Conservation (phyloP, 2,113 vertebrate genomes). For the Panurus biarmicus region DNA sequence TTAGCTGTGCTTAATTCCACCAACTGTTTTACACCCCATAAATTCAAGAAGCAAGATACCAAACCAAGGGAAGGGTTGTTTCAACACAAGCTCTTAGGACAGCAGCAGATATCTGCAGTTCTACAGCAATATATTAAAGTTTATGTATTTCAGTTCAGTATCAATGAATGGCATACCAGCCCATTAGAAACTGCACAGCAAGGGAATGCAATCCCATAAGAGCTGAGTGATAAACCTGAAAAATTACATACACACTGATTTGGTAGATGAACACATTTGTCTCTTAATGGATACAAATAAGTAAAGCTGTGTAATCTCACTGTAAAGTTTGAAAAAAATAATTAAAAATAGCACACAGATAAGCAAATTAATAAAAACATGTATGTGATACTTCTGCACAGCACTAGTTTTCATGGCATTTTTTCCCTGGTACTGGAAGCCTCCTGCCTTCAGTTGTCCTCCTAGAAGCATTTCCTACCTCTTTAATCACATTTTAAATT, state of each 20-base stretch:
- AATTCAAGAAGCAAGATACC: neutral
- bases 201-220: neutral
- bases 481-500: neutral
- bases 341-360: neutral
- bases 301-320: neutral
- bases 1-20: neutral
- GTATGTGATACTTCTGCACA: neutral
- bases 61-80: neutral
- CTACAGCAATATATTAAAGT: neutral
- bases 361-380: neutral
- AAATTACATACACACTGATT: neutral
- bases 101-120: neutral
- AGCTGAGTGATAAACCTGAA: neutral
- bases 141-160: neutral
- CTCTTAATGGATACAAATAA: neutral
- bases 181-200: neutral
- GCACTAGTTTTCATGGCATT: neutral
- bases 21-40: neutral
- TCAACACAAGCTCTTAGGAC: neutral
- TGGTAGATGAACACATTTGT: neutral
- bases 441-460: neutral
- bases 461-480: neutral
- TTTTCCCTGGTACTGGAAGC: neutral
- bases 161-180: neutral
- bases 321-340: neutral